phyloP scores from a whole-genome alignment of 2,797 vertebrate species.

The Meriones psammophilus region DNA sequence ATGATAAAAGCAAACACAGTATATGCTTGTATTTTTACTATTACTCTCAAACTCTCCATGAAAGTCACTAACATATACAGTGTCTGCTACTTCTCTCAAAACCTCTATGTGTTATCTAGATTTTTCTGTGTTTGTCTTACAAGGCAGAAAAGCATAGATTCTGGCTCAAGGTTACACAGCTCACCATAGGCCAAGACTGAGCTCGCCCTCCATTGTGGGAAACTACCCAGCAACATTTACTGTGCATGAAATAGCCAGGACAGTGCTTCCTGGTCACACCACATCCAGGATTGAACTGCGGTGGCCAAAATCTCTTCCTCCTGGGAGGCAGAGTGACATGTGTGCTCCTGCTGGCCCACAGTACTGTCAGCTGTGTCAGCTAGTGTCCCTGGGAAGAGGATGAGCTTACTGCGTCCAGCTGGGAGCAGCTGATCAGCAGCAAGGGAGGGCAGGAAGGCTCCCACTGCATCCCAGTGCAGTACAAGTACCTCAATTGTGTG shows the following conservation, averaged over 20 bases:
- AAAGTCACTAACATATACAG: neutral
- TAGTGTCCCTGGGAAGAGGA: constrained; percentile 58
- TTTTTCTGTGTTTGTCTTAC: neutral
- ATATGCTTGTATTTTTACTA: neutral
- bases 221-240: neutral
- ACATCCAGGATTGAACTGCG: constrained; percentile 33
- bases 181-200: neutral
- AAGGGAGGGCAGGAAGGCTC: neutral
- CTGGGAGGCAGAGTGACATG: neutral
- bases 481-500: neutral
- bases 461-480: neutral
- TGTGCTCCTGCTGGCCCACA: neutral
- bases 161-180: neutral
- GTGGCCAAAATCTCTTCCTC: neutral
- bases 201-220: neutral
- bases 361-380: constrained; percentile 77
- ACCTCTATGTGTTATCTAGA: neutral
- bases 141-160: neutral
- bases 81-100: neutral
- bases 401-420: constrained; percentile 79
- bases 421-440: constrained; percentile 67
- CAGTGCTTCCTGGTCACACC: no score
- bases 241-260: neutral
- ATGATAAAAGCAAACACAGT: neutral
- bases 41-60: neutral